Evolutionary conservation across 2,113 vertebrate genomes (phyloP).

Genomic region (Oophaga pumilio): DNA sequence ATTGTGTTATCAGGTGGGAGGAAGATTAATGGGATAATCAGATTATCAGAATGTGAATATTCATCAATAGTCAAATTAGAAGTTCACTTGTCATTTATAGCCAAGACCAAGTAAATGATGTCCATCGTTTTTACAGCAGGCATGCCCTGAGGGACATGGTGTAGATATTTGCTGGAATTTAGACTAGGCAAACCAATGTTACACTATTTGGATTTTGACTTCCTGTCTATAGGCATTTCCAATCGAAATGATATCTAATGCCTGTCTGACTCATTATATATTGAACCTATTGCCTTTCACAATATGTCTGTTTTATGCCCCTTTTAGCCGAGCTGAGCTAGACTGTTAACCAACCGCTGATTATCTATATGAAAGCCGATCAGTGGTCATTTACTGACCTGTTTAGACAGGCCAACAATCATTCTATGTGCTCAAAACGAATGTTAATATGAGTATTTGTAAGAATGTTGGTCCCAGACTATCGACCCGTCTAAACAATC

Average conservation of each 20-base stretch:
- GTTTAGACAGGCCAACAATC: no score
- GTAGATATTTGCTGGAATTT: not conserved
- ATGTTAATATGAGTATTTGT: no score
- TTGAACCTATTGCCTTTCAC: no score
- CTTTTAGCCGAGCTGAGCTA: no score
- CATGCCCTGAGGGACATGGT: not conserved
- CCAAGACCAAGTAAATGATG: not conserved
- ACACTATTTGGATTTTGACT: not conserved
- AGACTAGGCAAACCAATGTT: not conserved
- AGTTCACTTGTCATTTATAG: not conserved
- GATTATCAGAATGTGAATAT: conserved; percentile 26
- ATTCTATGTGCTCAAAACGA: no score
- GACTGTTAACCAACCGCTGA: no score
- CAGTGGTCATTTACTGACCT: no score
- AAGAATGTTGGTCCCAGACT: no score
- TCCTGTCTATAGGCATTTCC: not conserved
- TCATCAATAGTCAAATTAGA: conserved; percentile 30
- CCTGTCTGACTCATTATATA: not conserved
- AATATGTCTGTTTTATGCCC: no score
- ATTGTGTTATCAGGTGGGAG: conserved; percentile 35
- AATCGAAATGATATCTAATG: not conserved
- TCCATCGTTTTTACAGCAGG: not conserved
- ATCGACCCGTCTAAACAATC: no score
- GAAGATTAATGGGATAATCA: conserved; percentile 10
- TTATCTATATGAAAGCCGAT: no score